A percentile compares a stretch with the other conserved stretches of the same genome.
These are phyloP conservation scores for Bombus picipes DNA, from an alignment of 1,140 invertebrate genomes.

Conservation along the genomic window DNA sequence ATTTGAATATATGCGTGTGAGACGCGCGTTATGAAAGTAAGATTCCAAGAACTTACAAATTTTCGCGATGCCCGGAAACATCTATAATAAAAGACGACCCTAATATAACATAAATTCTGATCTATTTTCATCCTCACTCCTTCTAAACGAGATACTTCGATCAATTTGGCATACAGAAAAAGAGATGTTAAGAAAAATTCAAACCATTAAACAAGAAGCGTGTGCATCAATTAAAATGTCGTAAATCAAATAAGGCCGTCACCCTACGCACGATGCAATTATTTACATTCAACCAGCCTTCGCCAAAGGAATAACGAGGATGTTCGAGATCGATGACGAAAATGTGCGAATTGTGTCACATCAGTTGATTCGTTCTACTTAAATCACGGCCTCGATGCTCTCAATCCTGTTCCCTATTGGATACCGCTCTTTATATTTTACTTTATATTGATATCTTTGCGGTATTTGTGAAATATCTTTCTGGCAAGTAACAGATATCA, in stretches of 20 bases:
- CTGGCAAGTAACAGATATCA: background rate
- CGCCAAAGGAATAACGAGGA: too few relatives aligned
- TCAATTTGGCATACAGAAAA: background rate
- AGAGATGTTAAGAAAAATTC: background rate
- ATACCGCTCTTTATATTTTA: background rate
- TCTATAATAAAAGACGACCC: too few relatives aligned
- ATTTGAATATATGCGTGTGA: background rate
- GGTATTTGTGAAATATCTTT: background rate
- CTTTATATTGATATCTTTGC: background rate
- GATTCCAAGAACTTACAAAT: background rate
- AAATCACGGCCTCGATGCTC: too few relatives aligned
- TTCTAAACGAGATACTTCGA: background rate
- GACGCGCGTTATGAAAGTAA: background rate
- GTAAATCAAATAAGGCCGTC: too few relatives aligned
- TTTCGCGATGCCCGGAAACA: background rate
- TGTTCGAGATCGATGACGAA: too few relatives aligned
- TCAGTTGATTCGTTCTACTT: too few relatives aligned
- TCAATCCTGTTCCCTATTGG: constrained; percentile 13
- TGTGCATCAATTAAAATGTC: too few relatives aligned
- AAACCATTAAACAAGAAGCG: too few relatives aligned
- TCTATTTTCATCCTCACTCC: background rate
- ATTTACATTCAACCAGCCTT: too few relatives aligned
- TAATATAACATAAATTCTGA: background rate
- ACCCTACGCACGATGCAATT: too few relatives aligned
- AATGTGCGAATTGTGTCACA: too few relatives aligned